Conservation (phyloP, 2,888 invertebrate species). For the Sphaerolaimus hirsutus region DNA sequence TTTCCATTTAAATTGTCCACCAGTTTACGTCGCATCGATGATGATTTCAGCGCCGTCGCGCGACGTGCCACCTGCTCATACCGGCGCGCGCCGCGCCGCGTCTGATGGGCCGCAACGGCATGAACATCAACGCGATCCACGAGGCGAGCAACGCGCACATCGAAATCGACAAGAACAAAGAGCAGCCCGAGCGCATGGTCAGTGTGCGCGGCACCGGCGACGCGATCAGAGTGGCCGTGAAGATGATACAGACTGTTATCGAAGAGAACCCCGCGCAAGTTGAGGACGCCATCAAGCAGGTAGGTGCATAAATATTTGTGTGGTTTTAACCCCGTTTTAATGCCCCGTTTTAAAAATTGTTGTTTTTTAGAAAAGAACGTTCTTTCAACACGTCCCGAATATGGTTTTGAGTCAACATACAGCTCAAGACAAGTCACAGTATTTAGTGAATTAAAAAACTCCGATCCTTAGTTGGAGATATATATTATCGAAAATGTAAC, state of each 20-base stretch:
- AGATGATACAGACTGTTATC: slow-evolving; percentile 65
- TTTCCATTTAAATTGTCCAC: too few relatives aligned
- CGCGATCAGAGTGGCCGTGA: slow-evolving; percentile 48
- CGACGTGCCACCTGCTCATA: slow-evolving; percentile 47
- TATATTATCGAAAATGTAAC: too few relatives aligned
- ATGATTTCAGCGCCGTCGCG: background rate
- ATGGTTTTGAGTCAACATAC: too few relatives aligned
- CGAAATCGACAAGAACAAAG: slow-evolving; percentile 79
- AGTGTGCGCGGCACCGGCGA: slow-evolving; percentile 45
- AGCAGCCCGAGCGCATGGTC: slow-evolving; percentile 67
- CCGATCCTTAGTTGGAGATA: too few relatives aligned
- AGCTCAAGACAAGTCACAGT: too few relatives aligned
- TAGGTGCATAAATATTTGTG: slow-evolving; percentile 3
- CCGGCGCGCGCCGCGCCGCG: slow-evolving; percentile 80
- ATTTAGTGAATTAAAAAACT: too few relatives aligned
- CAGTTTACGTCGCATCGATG: too few relatives aligned
- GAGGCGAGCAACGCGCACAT: slow-evolving; percentile 42
- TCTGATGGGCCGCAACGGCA: slow-evolving; percentile 85
- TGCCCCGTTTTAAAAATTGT: background rate
- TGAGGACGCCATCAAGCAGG: slow-evolving; percentile 14
- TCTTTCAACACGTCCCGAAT: too few relatives aligned
- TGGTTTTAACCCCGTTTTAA: too few relatives aligned
- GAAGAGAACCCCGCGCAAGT: slow-evolving; percentile 59
- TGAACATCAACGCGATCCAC: slow-evolving; percentile 88
- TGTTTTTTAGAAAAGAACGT: background rate